These are phyloP conservation scores for Furnarius figulus DNA, from an alignment of 2,113 vertebrate species.

Conservation along the genomic window DNA sequence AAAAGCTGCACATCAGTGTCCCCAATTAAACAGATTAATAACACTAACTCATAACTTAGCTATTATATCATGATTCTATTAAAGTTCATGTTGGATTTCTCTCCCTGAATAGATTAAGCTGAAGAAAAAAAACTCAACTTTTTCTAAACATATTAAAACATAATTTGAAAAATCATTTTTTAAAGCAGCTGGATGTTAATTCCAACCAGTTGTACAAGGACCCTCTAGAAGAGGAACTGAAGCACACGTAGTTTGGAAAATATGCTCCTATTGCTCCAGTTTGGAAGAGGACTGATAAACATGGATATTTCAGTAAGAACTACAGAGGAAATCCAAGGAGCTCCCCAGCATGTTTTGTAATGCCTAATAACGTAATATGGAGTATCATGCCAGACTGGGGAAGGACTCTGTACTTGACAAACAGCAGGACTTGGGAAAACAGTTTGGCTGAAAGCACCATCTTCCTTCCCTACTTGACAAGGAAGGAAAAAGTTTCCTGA, in stretches of 20 bases:
- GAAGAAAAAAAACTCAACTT: not conserved
- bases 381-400: not conserved
- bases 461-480: not conserved
- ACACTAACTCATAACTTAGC: not conserved
- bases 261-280: not conserved
- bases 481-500: not conserved
- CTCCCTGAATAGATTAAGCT: not conserved
- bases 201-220: not conserved
- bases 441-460: not conserved
- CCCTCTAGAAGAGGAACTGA: not conserved
- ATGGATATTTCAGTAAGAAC: not conserved
- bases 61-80: not conserved
- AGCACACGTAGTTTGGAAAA: not conserved
- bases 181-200: not conserved
- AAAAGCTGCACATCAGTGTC: not conserved
- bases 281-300: not conserved
- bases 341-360: not conserved
- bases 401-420: not conserved
- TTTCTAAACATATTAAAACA: not conserved
- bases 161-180: not conserved
- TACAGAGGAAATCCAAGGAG: not conserved
- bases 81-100: not conserved
- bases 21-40: not conserved
- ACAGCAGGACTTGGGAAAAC: not conserved
- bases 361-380: not conserved